Evolutionary conservation across 92 coral and sea anemone genomes (phyloP).

Genomic region (Plumapathes pennacea): DNA sequence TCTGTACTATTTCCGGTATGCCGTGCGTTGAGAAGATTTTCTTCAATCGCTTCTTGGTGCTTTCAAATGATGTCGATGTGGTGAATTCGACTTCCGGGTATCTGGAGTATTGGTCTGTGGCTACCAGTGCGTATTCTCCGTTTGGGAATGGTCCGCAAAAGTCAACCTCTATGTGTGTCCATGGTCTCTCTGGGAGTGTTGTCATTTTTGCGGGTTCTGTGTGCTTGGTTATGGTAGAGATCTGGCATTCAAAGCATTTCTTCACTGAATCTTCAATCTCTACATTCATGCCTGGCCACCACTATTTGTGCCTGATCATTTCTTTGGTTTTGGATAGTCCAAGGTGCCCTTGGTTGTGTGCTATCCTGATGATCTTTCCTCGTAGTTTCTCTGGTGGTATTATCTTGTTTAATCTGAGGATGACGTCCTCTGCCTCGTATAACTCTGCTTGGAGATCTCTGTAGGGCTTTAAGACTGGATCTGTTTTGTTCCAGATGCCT

Average conservation of each 20-base stretch:
- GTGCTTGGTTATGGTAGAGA: constrained; percentile 34
- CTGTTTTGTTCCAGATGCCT: constrained; percentile 28
- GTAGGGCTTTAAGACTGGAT: constrained; percentile 29
- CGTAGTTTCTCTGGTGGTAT: constrained; percentile 48
- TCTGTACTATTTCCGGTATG: constrained; percentile 29
- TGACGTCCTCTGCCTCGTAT: constrained; percentile 31
- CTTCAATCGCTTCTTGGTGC: constrained; percentile 9
- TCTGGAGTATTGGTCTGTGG: constrained; percentile 49
- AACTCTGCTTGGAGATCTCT: constrained; percentile 50
- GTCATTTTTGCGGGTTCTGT: constrained; percentile 65
- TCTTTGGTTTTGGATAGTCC: constrained; percentile 53
- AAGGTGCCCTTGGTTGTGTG: constrained; percentile 42
- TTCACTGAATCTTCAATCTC: constrained; percentile 43
- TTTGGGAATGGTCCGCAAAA: constrained; percentile 60
- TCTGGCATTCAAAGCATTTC: constrained; percentile 53
- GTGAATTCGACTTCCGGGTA: constrained; percentile 49
- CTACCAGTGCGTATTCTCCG: constrained; percentile 34
- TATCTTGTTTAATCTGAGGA: constrained; percentile 40
- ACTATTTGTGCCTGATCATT: constrained; percentile 42
- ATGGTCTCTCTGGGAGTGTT: constrained; percentile 56
- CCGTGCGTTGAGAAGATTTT: constrained; percentile 33
- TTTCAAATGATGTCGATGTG: constrained; percentile 8
- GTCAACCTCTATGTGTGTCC: constrained; percentile 40
- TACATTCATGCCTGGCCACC: constrained; percentile 41
- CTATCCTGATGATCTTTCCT: constrained; percentile 29